Percentiles rank a stretch among this genome's conserved stretches.
These are phyloP conservation scores for Meta bourneti DNA, from an alignment of 2,888 invertebrate species.

Conservation along the genomic window DNA sequence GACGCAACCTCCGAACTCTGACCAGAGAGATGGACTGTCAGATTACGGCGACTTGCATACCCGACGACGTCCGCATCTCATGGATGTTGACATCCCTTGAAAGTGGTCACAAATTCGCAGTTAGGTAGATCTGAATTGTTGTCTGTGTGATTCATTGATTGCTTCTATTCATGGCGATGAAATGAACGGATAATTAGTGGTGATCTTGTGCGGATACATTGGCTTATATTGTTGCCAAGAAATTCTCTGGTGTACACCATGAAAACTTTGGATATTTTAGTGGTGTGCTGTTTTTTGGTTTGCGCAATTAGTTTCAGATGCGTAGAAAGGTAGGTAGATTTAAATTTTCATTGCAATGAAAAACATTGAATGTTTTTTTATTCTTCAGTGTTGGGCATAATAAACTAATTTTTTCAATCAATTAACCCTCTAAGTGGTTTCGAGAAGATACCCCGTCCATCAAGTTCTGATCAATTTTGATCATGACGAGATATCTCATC, in stretches of 20 bases:
- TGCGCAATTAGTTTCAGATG: not conserved
- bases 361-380: not conserved
- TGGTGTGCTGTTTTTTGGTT: not conserved
- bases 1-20: constrained; percentile 43
- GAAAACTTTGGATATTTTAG: not conserved
- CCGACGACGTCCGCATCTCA: not conserved
- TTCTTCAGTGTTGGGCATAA: too few species aligned
- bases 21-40: constrained; percentile 19
- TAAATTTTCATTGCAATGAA: not conserved
- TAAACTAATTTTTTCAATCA: too few species aligned
- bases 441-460: too few species aligned
- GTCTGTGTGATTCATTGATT: not conserved
- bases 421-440: too few species aligned
- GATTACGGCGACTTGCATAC: not conserved
- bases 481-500: too few species aligned
- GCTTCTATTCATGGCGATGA: not conserved
- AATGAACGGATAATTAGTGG: too few species aligned
- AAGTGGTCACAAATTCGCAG: not conserved
- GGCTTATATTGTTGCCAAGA: too few species aligned
- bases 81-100: not conserved
- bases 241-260: not conserved
- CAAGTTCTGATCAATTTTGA: too few species aligned
- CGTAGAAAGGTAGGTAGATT: not conserved
- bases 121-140: not conserved
- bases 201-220: too few species aligned